Evolutionary conservation across 2,113 vertebrate species (phyloP), one percentile per base, ranked within the genome.

Genomic region (Chlorodrepanis virens): DNA sequence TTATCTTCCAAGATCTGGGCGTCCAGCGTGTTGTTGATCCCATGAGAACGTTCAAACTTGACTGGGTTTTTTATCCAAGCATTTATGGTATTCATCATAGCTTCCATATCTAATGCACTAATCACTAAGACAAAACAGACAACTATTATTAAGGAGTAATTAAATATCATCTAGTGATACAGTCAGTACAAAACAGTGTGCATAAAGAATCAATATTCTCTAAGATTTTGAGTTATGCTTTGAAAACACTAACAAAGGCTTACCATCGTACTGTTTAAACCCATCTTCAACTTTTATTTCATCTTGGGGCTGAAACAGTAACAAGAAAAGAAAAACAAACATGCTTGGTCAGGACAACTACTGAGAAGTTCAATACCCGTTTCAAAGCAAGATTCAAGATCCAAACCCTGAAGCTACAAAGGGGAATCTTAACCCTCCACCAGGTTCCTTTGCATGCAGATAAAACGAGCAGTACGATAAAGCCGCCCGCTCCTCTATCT

Each of bases 241-340:
- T 24, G 60, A 21, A 37, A 86, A 65, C 6, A 24, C 33, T 14
- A 90, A 92, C 12, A 97, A 95, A 96, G 95, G 76, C 98, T 99
- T 99, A 99, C 99, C 99, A 97, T 99, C 99, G 64, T 99, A 99
- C 98, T 99, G 99, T 97, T 99, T 99, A 98, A 99, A 99, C 96
- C 99, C 99, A 98, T 99, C 99, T 98, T 99, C 99, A 97, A 99
- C 98, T 96, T 98, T 97, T 98, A 99, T 99, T 98, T 99, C 98
- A 98, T 99, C 99, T 96, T 99, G 99, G 96, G 99, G 99, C 99
- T 99, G 98, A 98, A 99, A 99, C 94, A 98, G 97, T 92, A 91
- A 98, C 78, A 93, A 96, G 54, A 93, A 86, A 60, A 90, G 98
- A 94, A 94, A 91, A n/a, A 40, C 14, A 87, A 60, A 91, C 35